Evolutionary conservation across 2,113 vertebrate species (phyloP).

Genomic region (Riparia riparia): DNA sequence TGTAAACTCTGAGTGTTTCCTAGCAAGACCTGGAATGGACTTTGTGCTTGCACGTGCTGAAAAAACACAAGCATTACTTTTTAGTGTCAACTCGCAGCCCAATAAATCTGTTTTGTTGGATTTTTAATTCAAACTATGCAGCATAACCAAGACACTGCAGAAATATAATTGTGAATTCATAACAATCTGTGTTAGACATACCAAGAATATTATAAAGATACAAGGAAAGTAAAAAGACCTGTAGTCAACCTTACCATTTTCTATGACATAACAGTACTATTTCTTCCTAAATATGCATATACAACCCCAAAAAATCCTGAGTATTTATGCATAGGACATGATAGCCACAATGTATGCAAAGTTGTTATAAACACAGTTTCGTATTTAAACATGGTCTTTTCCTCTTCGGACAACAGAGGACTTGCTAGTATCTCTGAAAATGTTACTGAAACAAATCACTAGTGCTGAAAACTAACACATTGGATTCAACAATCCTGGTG

Average conservation of each 20-base stretch:
- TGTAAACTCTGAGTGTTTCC: neutral
- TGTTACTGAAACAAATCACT: neutral
- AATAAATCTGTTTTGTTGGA: neutral
- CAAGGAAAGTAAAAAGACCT: neutral
- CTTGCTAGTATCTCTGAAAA: neutral
- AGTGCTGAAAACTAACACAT: neutral
- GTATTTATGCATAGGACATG: neutral
- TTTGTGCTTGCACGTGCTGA: neutral
- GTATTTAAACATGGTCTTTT: neutral
- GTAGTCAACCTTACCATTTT: neutral
- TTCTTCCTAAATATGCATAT: neutral
- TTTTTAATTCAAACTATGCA: neutral
- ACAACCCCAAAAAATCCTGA: neutral
- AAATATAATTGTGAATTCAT: neutral
- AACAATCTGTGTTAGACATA: neutral
- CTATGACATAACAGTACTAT: neutral
- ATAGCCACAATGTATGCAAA: neutral
- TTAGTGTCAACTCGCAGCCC: neutral
- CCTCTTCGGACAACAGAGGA: neutral
- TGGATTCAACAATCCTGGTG: neutral
- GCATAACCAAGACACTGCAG: neutral
- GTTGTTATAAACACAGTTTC: neutral
- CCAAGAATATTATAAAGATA: neutral
- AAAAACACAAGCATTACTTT: neutral
- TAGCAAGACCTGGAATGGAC: neutral